Evolutionary conservation across 2,888 invertebrate genomes (phyloP), one percentile per base, ranked within the genome.

Genomic region (Epinotia bilunana): DNA sequence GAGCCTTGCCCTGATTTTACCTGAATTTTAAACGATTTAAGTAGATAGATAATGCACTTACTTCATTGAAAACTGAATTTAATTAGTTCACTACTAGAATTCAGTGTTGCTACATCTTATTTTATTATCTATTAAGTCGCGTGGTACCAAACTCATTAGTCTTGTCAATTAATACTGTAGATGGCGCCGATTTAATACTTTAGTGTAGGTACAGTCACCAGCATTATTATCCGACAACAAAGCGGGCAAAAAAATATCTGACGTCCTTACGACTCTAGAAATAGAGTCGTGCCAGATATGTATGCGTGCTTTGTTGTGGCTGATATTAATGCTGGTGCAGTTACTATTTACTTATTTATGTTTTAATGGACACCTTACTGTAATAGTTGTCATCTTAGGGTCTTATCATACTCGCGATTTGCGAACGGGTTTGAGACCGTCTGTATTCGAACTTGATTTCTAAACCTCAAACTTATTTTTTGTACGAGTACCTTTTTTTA

Each of bases 21-120:
- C 53, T 53, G 63, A 55, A 43, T 55, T 73, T 69, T 60, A 69
- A 60, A 46, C 28, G 60, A 60, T 69, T 46, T 69, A 60, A 69
- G 60, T 58, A 69, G 69, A 23, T 69, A n/a, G 69, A 43, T 60
- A 69, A 69, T 60, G 58, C 23, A 23, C 46, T 58, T n/a, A 33
- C 49, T 65, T 60, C 28, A 69, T 68, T 69, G 46, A 69, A 60
- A 58, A 58, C 43, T 43, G 23, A 46, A 28, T 57, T 60, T 69
- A 46, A 69, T 69, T 69, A 23, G 46, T n/a, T 60, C 39, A 23
- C 11, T 49, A 58, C 69, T 28, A 12, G 69, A 28, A 46, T 46
- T n/a, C 20, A 23, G 68, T 28, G 12, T 60, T 69, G 58, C 46
- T 43, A 43, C 39, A 68, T 43, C 20, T 18, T 67, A 7, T 39